These are phyloP conservation scores for Nematostella vectensis DNA, from an alignment of 92 coral and sea anemone species.

Conservation along the genomic window DNA sequence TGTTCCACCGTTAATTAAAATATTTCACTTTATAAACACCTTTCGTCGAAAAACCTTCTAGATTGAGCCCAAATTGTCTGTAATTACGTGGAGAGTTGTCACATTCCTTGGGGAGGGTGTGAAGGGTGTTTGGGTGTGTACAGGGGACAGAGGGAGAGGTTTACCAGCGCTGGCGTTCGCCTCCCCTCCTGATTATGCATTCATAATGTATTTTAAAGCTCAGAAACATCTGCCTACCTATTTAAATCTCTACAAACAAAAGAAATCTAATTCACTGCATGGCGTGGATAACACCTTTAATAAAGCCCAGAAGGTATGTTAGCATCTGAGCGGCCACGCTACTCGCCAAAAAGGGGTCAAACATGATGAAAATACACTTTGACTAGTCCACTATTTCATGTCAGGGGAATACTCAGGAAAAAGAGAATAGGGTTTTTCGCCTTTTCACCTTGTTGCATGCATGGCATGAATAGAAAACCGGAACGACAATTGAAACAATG, in stretches of 20 bases:
- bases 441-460: constrained; percentile 60
- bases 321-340: constrained; percentile 32
- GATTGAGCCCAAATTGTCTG: constrained; percentile 21
- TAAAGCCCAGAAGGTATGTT: constrained; percentile 52
- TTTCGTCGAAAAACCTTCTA: constrained; percentile 40
- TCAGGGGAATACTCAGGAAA: constrained; percentile 13
- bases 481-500: constrained; percentile 97
- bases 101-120: constrained; percentile 19
- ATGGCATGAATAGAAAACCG: constrained; percentile 59
- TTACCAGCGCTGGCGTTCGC: constrained; percentile 25
- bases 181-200: constrained; percentile 73
- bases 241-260: constrained; percentile 99
- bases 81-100: constrained; percentile 21
- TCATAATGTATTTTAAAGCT: constrained; percentile 98
- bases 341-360: constrained; percentile 22
- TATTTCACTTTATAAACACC: constrained; percentile 78
- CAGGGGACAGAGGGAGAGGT: no score
- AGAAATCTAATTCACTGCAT: constrained; percentile 97
- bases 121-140: background rate
- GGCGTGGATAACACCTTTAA: constrained; percentile 99
- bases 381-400: constrained; percentile 1
- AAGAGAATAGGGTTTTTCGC: constrained; percentile 5
- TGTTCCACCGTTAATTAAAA: constrained; percentile 87
- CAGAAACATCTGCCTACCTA: constrained; percentile 99
- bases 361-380: background rate